Evolutionary conservation across 2,797 vertebrate species (phyloP).

Genomic region (Liasis olivaceus): DNA sequence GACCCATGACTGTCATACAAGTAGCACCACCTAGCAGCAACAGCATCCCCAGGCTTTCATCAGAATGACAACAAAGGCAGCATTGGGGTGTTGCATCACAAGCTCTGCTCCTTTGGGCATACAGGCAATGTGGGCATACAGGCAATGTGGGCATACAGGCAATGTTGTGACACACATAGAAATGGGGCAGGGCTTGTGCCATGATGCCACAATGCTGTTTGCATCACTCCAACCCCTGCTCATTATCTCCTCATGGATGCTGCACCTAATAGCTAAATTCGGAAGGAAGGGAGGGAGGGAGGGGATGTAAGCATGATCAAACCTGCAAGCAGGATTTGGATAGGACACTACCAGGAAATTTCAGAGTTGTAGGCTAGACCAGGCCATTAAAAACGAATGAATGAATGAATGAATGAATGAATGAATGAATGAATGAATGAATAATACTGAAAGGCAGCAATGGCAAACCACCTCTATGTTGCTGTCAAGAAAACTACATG

Average conservation of each 20-base stretch:
- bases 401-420: neutral
- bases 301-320: neutral
- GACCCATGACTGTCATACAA: neutral
- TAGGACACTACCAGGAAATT: neutral
- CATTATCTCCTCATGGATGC: neutral
- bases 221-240: neutral
- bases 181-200: neutral
- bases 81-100: neutral
- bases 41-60: neutral
- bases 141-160: no score
- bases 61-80: neutral
- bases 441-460: neutral
- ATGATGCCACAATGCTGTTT: neutral
- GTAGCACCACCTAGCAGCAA: neutral
- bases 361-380: neutral
- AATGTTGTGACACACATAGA: neutral
- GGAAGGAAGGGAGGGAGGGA: neutral
- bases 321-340: neutral
- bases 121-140: neutral
- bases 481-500: neutral
- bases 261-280: neutral
- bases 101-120: neutral
- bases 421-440: neutral
- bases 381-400: neutral
- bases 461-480: neutral